Percentiles rank a stretch among this genome's conserved stretches.
Evolutionary conservation across 2,113 vertebrate species (phyloP).

Genomic region (Protobothrops flavoviridis): DNA sequence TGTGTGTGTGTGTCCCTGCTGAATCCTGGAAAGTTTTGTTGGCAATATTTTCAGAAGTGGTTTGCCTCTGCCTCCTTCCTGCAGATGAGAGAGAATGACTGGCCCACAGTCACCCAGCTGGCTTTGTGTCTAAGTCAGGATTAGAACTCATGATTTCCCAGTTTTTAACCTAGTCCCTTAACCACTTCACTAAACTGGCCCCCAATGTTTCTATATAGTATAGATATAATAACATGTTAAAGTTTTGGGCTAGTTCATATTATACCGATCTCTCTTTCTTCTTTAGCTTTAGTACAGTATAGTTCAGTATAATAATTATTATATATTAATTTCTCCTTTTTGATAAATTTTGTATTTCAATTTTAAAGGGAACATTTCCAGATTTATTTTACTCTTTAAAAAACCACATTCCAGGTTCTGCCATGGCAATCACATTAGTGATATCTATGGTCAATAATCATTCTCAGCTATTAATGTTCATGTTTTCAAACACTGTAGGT

Average conservation of each 20-base stretch:
- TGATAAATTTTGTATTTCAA: background rate
- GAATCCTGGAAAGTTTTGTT: too few relatives aligned
- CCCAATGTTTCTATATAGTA: too few relatives aligned
- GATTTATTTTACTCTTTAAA: background rate
- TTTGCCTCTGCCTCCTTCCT: too few relatives aligned
- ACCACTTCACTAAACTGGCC: too few relatives aligned
- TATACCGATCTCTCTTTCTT: background rate
- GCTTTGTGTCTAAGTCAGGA: too few relatives aligned
- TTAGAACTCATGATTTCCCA: too few relatives aligned
- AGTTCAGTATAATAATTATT: background rate
- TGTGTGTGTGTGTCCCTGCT: too few relatives aligned
- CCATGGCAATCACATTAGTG: background rate
- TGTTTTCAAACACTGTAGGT: background rate
- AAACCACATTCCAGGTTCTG: background rate
- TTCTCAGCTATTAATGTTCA: background rate
- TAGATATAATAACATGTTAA: too few relatives aligned
- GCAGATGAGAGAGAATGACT: too few relatives aligned
- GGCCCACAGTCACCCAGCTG: too few relatives aligned
- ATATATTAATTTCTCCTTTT: background rate
- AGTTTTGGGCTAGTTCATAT: background rate
- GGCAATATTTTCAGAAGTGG: too few relatives aligned
- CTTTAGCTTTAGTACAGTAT: background rate
- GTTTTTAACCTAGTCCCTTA: too few relatives aligned
- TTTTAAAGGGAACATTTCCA: background rate
- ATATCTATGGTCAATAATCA: background rate